Conservation (phyloP, 2,888 invertebrate genomes). For the Phasia obesa region DNA sequence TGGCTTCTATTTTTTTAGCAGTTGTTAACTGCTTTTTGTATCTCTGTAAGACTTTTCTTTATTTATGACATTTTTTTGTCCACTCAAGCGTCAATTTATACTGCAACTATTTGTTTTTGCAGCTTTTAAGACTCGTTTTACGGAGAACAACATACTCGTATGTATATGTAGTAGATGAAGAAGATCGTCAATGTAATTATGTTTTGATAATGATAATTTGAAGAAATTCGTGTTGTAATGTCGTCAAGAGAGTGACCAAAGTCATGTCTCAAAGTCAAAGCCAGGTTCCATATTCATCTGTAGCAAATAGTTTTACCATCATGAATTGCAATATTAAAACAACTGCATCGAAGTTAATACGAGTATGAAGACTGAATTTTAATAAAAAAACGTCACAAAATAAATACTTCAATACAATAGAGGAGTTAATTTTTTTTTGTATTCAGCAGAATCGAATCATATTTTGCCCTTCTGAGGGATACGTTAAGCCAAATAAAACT, state of each 20-base stretch:
- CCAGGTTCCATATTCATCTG: conserved; percentile 81
- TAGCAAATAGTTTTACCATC: conserved; percentile 65
- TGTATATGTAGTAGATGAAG: too few species aligned
- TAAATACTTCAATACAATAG: too few species aligned
- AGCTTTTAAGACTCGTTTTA: conserved; percentile 41
- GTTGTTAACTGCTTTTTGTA: conserved; percentile 69
- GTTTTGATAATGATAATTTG: conserved; percentile 51
- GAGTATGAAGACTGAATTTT: neutral
- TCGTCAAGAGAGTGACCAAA: conserved; percentile 72
- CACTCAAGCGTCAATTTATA: conserved; percentile 62
- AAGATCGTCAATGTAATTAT: conserved; percentile 39
- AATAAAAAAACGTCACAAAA: neutral
- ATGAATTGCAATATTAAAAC: neutral
- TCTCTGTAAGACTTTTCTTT: conserved; percentile 39
- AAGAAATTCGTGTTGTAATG: conserved; percentile 80
- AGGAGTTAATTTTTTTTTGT: too few species aligned
- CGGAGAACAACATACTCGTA: conserved; percentile 12
- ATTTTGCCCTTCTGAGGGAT: too few species aligned
- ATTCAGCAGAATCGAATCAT: too few species aligned
- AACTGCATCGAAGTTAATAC: neutral
- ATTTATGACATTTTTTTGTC: conserved; percentile 72
- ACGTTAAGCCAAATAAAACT: too few species aligned
- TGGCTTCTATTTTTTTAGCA: conserved; percentile 70
- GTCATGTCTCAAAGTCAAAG: conserved; percentile 78
- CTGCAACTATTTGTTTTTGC: conserved; percentile 60